These are phyloP conservation scores for Stenodema calcarata DNA, from an alignment of 2,888 invertebrate genomes.

Conservation along the genomic window DNA sequence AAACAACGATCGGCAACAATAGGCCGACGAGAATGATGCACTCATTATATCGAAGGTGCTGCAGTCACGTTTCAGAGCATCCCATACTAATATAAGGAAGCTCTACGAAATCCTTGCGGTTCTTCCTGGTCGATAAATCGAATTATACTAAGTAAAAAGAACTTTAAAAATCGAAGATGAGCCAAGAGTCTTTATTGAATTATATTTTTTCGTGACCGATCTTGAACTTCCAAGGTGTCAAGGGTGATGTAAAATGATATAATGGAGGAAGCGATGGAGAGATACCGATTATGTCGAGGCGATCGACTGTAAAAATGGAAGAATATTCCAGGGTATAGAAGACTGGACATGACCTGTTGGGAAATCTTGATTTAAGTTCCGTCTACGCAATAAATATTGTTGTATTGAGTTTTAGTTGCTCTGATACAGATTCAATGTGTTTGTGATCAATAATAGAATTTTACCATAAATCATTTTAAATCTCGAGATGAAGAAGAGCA, in stretches of 20 bases:
- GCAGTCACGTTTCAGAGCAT: not conserved
- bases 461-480: too few relatives aligned
- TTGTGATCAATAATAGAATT: too few relatives aligned
- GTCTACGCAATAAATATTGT: too few relatives aligned
- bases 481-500: too few relatives aligned
- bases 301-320: not conserved
- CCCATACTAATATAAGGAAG: not conserved
- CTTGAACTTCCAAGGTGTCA: not conserved
- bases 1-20: not conserved
- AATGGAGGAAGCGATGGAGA: not conserved
- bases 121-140: not conserved
- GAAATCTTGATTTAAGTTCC: too few relatives aligned
- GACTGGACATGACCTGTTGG: too few relatives aligned
- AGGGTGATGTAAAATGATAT: not conserved
- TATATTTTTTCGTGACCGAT: slow-evolving; percentile 8
- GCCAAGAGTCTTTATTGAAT: slow-evolving; percentile 1
- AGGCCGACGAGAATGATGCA: not conserved
- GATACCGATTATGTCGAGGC: not conserved
- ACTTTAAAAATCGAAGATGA: not conserved
- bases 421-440: too few relatives aligned
- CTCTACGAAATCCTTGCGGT: not conserved
- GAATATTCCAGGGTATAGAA: too few relatives aligned
- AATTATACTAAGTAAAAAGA: not conserved
- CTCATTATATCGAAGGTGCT: not conserved
- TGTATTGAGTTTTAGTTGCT: too few relatives aligned